phyloP scores from a whole-genome alignment of 2,888 invertebrate species.

The Scaptomyza reducta region DNA sequence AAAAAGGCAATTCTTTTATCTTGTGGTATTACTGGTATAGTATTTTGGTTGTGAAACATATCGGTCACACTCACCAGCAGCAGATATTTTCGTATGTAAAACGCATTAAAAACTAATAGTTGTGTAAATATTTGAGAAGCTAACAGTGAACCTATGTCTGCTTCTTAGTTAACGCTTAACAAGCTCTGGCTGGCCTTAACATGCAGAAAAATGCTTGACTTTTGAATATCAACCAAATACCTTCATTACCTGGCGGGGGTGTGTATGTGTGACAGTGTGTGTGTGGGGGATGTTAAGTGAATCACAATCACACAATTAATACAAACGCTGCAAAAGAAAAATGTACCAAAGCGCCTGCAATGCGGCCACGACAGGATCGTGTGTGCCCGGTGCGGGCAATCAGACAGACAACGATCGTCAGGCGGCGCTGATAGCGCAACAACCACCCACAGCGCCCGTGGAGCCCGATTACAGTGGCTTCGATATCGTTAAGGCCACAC shows the following conservation, averaged over 20 bases:
- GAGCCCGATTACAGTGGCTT: slow-evolving; percentile 92
- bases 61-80: slow-evolving; percentile 53
- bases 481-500: slow-evolving; percentile 97
- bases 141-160: slow-evolving; percentile 36
- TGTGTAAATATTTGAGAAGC: slow-evolving; percentile 48
- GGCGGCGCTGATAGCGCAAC: slow-evolving; percentile 86
- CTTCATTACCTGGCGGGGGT: slow-evolving; percentile 59
- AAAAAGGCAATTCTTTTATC: background rate
- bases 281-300: slow-evolving; percentile 71
- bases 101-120: slow-evolving; percentile 63
- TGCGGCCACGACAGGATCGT: slow-evolving; percentile 88
- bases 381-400: slow-evolving; percentile 86
- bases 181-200: slow-evolving; percentile 36
- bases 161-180: slow-evolving; percentile 34
- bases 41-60: slow-evolving; percentile 18
- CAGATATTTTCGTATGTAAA: slow-evolving; percentile 66
- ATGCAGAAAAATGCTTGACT: slow-evolving; percentile 47
- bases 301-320: slow-evolving; percentile 65
- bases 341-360: slow-evolving; percentile 91
- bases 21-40: background rate
- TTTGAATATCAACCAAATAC: slow-evolving; percentile 50
- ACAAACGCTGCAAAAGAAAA: slow-evolving; percentile 73
- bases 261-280: slow-evolving; percentile 24
- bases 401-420: slow-evolving; percentile 85
- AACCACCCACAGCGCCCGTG: slow-evolving; percentile 87